A percentile compares a stretch with the other conserved stretches of the same genome.
These are phyloP conservation scores for Pogoniulus pusillus DNA, from an alignment of 2,797 vertebrate species.

Conservation along the genomic window DNA sequence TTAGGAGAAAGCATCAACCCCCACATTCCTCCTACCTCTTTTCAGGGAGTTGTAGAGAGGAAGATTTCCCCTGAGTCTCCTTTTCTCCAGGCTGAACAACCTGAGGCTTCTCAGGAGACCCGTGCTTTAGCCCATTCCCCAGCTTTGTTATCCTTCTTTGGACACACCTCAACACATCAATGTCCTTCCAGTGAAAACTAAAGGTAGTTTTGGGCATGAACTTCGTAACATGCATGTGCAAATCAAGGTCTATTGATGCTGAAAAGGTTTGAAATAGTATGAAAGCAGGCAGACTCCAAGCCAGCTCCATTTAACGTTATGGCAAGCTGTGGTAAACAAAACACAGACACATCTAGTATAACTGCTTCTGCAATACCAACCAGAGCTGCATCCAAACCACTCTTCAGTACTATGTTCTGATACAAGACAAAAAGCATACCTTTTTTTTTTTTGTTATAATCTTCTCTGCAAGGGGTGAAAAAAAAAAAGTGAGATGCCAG, in stretches of 20 bases:
- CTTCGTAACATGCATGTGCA: accelerated
- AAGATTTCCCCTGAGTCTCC: too few species aligned
- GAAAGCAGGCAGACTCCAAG: neutral
- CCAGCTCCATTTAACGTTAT: neutral
- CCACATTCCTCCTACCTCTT: too few species aligned
- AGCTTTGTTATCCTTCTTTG: too few species aligned
- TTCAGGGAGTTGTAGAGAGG: too few species aligned
- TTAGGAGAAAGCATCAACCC: too few species aligned
- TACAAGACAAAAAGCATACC: neutral
- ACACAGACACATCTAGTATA: neutral
- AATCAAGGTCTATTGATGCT: neutral
- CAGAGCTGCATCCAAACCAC: neutral
- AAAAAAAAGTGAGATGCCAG: neutral
- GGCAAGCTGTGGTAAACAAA: neutral
- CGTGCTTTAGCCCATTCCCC: too few species aligned
- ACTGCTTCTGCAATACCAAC: neutral
- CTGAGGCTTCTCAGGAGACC: too few species aligned
- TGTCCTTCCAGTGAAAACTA: too few species aligned
- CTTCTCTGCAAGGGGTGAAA: neutral
- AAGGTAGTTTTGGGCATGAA: neutral
- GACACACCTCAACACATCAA: too few species aligned
- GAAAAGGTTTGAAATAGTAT: neutral
- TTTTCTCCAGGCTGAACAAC: too few species aligned
- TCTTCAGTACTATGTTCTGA: neutral
- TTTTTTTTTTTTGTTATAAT: neutral